phyloP scores from a whole-genome alignment of 2,113 vertebrate genomes.

The Odocoileus virginianus region DNA sequence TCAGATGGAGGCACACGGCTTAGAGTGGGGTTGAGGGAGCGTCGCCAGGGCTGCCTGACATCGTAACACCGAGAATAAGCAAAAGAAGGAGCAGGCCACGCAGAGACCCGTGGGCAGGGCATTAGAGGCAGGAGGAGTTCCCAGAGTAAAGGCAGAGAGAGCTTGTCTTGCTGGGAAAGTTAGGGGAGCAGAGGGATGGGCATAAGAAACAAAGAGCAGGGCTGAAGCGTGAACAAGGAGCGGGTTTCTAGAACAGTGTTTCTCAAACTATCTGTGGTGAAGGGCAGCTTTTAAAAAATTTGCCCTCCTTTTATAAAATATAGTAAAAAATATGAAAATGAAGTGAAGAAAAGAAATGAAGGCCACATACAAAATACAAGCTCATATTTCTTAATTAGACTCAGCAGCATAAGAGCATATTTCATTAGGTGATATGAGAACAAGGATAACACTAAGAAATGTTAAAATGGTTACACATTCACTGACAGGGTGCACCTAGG shows the following conservation, averaged over 20 bases:
- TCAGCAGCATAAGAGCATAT: not conserved
- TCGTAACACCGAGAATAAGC: not conserved
- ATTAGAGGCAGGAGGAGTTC: not conserved
- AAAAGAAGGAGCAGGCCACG: not conserved
- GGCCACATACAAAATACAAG: not conserved
- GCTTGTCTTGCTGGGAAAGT: not conserved
- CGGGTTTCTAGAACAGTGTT: not conserved
- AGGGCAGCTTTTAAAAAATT: not conserved
- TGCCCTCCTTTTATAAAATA: not conserved
- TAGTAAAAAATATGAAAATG: not conserved
- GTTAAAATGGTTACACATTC: not conserved
- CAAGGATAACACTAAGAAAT: not conserved
- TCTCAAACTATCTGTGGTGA: not conserved
- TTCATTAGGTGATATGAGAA: not conserved
- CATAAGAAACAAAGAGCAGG: not conserved
- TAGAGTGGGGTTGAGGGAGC: not conserved
- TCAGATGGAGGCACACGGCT: not conserved
- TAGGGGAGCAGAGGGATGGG: not conserved
- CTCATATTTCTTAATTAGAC: not conserved
- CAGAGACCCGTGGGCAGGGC: not conserved
- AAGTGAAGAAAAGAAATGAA: not conserved
- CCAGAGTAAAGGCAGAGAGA: not conserved
- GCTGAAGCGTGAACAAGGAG: not conserved
- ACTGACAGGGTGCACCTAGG: not conserved
- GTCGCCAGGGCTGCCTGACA: not conserved